Conservation (phyloP, 2,888 invertebrate species). For the Keiferia lycopersicella region DNA sequence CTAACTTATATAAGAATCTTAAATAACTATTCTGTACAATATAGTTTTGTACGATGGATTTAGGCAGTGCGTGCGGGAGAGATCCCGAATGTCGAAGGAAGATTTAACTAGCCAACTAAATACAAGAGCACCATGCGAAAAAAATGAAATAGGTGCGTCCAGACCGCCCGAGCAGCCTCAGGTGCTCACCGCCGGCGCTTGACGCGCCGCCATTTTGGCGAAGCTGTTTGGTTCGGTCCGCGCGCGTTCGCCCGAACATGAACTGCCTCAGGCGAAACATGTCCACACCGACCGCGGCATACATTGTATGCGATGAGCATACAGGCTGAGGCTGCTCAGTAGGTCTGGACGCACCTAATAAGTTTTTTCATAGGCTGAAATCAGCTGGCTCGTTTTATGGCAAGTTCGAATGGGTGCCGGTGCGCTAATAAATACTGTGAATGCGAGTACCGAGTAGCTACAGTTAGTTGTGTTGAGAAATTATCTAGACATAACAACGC, state of each 20-base stretch:
- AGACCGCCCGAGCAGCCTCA: too few species aligned
- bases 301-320: too few species aligned
- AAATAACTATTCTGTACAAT: slow-evolving; percentile 63
- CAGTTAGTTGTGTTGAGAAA: neutral
- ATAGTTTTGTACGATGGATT: slow-evolving; percentile 58
- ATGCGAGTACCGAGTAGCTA: neutral
- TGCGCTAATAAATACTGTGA: slow-evolving; percentile 47
- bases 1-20: slow-evolving; percentile 64
- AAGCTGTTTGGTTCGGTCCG: too few species aligned
- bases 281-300: too few species aligned
- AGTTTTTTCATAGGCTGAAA: neutral
- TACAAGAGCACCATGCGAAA: neutral
- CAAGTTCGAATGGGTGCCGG: slow-evolving; percentile 42
- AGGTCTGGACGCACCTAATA: neutral
- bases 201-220: too few species aligned
- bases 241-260: too few species aligned
- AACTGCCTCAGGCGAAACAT: too few species aligned
- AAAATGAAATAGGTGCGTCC: too few species aligned
- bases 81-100: slow-evolving; percentile 43
- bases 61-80: slow-evolving; percentile 59
- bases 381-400: slow-evolving; percentile 40
- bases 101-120: neutral
- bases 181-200: too few species aligned
- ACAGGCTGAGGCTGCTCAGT: too few species aligned
- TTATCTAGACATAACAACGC: slow-evolving; percentile 16